Conservation (phyloP, 2,113 vertebrate genomes). For the Laticauda colubrina region DNA sequence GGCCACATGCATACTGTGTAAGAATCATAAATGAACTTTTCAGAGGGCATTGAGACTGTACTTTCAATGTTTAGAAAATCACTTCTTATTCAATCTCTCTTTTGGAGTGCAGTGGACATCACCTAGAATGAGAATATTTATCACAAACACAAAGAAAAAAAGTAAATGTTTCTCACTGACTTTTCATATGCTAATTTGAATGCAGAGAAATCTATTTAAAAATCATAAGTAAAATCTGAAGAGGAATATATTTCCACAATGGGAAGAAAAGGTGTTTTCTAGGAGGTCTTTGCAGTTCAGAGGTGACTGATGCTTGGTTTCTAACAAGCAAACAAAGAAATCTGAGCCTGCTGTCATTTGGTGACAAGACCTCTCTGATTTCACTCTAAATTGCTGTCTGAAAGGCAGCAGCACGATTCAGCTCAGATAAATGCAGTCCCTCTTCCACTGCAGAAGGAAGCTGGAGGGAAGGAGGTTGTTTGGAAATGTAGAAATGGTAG, state of each 20-base stretch:
- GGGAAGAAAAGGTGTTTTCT: constrained; percentile 16
- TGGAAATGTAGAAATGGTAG: background rate
- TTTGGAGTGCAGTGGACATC: background rate
- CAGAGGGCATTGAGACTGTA: background rate
- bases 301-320: background rate
- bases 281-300: background rate
- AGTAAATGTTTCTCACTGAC: background rate
- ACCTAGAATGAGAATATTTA: background rate
- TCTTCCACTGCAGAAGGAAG: background rate
- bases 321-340: constrained; percentile 10
- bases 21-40: background rate
- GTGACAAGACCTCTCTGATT: constrained; percentile 15
- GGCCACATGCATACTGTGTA: background rate
- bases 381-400: constrained; percentile 2
- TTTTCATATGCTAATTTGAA: background rate
- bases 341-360: constrained; percentile 2
- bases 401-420: background rate
- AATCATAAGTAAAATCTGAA: background rate
- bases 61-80: background rate
- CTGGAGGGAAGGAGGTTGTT: background rate
- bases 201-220: background rate
- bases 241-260: background rate
- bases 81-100: background rate
- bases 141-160: background rate
- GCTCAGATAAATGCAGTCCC: constrained; percentile 11